These are phyloP conservation scores for Mixornis gularis DNA, from an alignment of 2,113 vertebrate species.

Conservation along the genomic window DNA sequence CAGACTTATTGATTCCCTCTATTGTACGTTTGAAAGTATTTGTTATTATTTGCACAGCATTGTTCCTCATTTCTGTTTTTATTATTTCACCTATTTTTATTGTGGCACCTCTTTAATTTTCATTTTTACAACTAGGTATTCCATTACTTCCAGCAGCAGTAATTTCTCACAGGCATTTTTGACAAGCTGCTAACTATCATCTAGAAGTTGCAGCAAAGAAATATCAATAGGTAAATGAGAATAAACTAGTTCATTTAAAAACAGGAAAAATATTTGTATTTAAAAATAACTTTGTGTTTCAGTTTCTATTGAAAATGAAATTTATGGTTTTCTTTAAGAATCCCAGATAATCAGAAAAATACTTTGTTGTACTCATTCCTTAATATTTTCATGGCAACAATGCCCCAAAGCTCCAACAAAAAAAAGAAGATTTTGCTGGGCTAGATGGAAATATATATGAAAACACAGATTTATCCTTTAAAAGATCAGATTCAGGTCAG, in stretches of 20 bases:
- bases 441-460: not conserved
- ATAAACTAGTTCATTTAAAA: not conserved
- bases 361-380: not conserved
- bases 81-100: too few relatives aligned
- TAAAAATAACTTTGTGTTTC: not conserved
- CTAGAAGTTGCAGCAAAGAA: not conserved
- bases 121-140: not conserved
- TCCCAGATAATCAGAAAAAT: not conserved
- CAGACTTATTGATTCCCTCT: not conserved
- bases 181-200: not conserved
- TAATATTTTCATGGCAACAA: not conserved
- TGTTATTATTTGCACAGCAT: not conserved
- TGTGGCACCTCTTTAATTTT: not conserved
- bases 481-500: not conserved
- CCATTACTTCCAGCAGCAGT: not conserved
- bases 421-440: not conserved
- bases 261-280: not conserved
- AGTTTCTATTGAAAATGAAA: not conserved
- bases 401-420: not conserved
- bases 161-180: not conserved
- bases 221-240: not conserved
- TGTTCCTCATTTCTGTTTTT: not conserved
- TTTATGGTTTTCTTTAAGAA: not conserved
- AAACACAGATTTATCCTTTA: not conserved
- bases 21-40: not conserved